These are phyloP conservation scores for Belonocnema kinseyi DNA, from an alignment of 1,140 invertebrate species.

Conservation along the genomic window DNA sequence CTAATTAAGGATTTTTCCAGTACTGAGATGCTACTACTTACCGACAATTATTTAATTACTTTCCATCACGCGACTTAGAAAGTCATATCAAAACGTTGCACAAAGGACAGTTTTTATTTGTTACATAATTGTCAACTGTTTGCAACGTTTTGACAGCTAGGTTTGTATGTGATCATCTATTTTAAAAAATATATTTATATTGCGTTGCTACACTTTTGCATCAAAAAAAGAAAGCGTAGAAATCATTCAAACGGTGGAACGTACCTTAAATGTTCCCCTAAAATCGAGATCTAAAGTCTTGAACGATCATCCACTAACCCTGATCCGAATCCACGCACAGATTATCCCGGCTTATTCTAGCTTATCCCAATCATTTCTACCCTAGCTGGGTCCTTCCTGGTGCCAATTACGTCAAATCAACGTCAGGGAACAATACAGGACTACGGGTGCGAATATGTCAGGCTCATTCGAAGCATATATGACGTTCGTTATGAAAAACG, in stretches of 20 bases:
- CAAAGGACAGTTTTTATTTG: no score
- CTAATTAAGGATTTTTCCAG: no score
- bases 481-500: conserved; percentile 13
- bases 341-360: conserved; percentile 73
- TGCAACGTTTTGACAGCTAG: no score
- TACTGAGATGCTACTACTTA: no score
- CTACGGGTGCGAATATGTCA: background rate
- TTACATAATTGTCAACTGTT: no score
- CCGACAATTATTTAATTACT: no score
- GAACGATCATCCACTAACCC: conserved; percentile 43
- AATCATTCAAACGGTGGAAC: conserved; percentile 35
- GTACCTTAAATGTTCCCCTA: conserved; percentile 30
- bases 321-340: conserved; percentile 63
- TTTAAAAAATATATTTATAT: no score
- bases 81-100: no score
- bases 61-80: no score
- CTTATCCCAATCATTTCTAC: conserved; percentile 75
- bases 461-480: background rate
- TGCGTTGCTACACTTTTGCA: no score
- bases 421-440: conserved; percentile 68
- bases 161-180: no score
- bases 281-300: conserved; percentile 47
- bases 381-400: conserved; percentile 68
- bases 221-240: background rate
- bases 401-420: conserved; percentile 76